phyloP scores from a whole-genome alignment of 2,113 vertebrate genomes.

The Gnathonemus echidnorhynchus region DNA sequence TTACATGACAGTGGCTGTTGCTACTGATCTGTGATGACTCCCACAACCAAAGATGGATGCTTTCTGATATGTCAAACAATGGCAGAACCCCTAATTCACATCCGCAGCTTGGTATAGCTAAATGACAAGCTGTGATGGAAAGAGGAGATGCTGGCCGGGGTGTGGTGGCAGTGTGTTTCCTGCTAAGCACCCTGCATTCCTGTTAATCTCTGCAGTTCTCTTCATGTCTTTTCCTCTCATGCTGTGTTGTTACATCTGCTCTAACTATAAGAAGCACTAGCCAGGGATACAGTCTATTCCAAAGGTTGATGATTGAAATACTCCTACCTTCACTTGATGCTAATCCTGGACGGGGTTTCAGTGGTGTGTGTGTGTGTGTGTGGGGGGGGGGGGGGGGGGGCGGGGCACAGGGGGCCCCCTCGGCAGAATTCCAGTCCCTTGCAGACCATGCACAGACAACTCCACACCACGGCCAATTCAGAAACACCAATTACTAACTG shows the following conservation, averaged over 20 bases:
- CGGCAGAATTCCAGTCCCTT: background rate
- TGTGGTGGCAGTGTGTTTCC: background rate
- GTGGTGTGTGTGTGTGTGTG: background rate
- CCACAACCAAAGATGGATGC: background rate
- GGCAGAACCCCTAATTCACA: conserved; percentile 8
- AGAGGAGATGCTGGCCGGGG: background rate
- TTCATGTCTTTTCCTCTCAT: background rate
- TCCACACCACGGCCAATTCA: background rate
- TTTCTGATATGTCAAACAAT: conserved; percentile 7
- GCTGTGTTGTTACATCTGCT: background rate
- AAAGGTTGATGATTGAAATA: background rate
- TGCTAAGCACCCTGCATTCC: background rate
- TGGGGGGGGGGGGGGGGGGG: background rate
- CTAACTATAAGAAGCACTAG: background rate
- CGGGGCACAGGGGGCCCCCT: background rate
- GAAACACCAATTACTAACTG: background rate
- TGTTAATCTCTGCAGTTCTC: background rate
- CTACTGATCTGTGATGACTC: conserved; percentile 19
- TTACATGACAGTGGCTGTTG: conserved; percentile 28
- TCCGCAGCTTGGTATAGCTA: background rate
- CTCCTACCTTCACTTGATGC: background rate
- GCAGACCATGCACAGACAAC: background rate
- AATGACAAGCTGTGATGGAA: conserved; percentile 17
- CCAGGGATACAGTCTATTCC: background rate
- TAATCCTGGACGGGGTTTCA: background rate